A percentile compares a stretch with the other conserved stretches of the same genome.
These are phyloP conservation scores for Lasioglossum lativentre DNA, from an alignment of 2,888 invertebrate species.

Conservation along the genomic window DNA sequence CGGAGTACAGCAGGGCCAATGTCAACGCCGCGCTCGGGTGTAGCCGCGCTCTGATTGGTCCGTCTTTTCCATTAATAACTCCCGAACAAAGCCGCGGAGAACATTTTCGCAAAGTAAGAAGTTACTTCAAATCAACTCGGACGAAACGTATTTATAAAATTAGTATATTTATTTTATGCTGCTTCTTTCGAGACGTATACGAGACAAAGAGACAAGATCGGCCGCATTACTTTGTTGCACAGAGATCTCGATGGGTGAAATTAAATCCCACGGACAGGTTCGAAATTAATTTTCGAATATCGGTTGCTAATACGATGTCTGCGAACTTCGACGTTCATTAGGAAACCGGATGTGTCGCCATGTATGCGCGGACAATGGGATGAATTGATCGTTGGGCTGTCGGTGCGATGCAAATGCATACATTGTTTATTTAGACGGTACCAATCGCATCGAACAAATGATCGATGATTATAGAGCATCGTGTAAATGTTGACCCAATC, in stretches of 20 bases:
- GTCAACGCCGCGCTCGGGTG: no score
- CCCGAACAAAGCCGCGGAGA: no score
- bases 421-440: not conserved
- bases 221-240: not conserved
- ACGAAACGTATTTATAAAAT: no score
- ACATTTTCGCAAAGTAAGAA: no score
- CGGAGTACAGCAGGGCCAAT: no score
- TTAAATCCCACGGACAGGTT: not conserved
- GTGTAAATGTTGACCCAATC: not conserved
- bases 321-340: slow-evolving; percentile 47
- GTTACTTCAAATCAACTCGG: no score
- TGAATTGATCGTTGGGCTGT: slow-evolving; percentile 2
- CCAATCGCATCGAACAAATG: not conserved
- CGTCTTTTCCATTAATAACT: no score
- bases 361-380: not conserved
- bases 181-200: not conserved
- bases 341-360: slow-evolving; percentile 42
- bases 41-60: no score
- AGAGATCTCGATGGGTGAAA: not conserved
- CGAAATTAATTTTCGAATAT: slow-evolving; percentile 42
- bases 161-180: not conserved
- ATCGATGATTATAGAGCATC: slow-evolving; percentile 5
- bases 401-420: not conserved
- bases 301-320: slow-evolving; percentile 37
- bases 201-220: not conserved